Base-by-base conservation (phyloP, 2,888 invertebrate genomes). In the Philereme vetulata region DNA sequence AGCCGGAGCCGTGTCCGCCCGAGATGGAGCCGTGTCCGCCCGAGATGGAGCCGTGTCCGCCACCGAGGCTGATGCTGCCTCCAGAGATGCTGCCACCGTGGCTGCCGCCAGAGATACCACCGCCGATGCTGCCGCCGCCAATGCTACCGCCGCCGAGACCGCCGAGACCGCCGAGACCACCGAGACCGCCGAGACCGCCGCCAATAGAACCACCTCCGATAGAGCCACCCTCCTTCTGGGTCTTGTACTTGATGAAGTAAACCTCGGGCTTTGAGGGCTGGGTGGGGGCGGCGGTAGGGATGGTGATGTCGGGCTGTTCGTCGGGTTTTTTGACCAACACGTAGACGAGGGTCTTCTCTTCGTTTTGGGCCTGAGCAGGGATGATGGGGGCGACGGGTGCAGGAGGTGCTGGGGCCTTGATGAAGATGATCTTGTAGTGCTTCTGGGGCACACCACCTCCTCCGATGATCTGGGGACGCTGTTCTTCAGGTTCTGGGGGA, bases 371-470 rank as follows among this genome's bases (percentile, higher is more conserved):
- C 74, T 95, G 94, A 51, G 94, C 93, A 72, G 96, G 96, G 80
- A 96, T 95, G 74, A 95, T 93, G 76, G 96, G 96, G 0, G 95
- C 95, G 66, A 95, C 94, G 62, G 96, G 96, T 57, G 95, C 95
- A 77, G 95, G 95, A 70, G 95, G 94, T 70, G 96, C 94, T 60
- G 96, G 96, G 64, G 96, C 96, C 93, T 96, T 96, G 90, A 96
- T 96, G 94, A 96, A 96, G 93, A 96, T 96, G 89, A 96, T 96
- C 87, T 96, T 96, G 94, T 96, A 96, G 90, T 96, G 96, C 80
- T 96, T 96, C 88, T 96, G 96, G 77, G 94, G 88, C 50, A 95
- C 93, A 60, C 94, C 94, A 47, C 94, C 94, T 8, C 94, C 93
- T 57, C 91, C 90, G 78, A 95, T 93, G 59, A 95, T 94, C 79